A percentile compares a stretch with the other conserved stretches of the same genome.
Conservation (phyloP, 2,888 invertebrate genomes). For the Chrysotoxum bicinctum region DNA sequence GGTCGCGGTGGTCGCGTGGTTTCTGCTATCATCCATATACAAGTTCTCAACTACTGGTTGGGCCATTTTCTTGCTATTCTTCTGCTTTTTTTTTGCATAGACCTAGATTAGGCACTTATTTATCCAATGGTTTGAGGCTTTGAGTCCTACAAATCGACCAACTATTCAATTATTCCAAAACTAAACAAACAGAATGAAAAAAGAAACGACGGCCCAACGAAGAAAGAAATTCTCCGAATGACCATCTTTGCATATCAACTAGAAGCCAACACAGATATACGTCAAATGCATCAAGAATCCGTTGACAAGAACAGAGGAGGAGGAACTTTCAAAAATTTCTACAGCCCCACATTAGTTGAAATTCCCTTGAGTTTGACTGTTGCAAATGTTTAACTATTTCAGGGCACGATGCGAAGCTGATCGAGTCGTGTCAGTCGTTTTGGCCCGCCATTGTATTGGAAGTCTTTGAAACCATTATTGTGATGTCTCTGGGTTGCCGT, state of each 20-base stretch:
- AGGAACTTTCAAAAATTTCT: constrained; percentile 72
- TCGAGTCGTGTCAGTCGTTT: not conserved
- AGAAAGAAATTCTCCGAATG: constrained; percentile 69
- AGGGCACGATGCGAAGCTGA: constrained; percentile 62
- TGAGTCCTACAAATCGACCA: constrained; percentile 67
- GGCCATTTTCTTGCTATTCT: constrained; percentile 41
- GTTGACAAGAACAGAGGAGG: constrained; percentile 19
- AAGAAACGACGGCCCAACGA: constrained; percentile 1
- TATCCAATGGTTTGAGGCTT: constrained; percentile 34
- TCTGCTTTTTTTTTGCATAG: constrained; percentile 57
- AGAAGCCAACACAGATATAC: constrained; percentile 46
- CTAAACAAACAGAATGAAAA: not conserved
- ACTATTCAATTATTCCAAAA: constrained; percentile 36
- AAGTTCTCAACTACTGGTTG: constrained; percentile 26
- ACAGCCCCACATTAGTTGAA: constrained; percentile 41
- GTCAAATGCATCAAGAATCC: constrained; percentile 59
- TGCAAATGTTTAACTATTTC: constrained; percentile 71
- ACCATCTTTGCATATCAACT: constrained; percentile 72
- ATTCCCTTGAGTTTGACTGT: constrained; percentile 59
- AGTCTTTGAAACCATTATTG: not conserved
- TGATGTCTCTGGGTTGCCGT: constrained; percentile 5
- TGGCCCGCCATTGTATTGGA: not conserved
- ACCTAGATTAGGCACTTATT: constrained; percentile 67
- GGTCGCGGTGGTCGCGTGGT: not conserved
- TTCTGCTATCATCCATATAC: constrained; percentile 6